Evolutionary conservation across 2,888 invertebrate species (phyloP), one percentile per base, ranked within the genome.

Genomic region (Lithophane semibrunnea): DNA sequence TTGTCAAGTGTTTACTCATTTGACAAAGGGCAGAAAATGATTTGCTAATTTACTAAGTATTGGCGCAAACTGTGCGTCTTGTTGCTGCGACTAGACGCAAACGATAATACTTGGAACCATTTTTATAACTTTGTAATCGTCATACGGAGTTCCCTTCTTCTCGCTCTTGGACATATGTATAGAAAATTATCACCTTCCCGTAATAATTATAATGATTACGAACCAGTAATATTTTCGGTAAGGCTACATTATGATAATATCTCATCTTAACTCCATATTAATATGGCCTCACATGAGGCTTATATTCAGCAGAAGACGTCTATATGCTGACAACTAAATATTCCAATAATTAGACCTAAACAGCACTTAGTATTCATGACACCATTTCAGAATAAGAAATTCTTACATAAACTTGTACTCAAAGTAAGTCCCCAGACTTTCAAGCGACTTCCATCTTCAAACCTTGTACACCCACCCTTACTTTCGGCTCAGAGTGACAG

Each of bases 401-500:
- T n/a, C 3, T 10, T 75, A 75, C 21, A 58, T 58, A 58, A 10
- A 42, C n/a, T n/a, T 37, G n/a, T 13, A 44, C 5, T 2, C 21
- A 12, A 47, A 77, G 42, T 29, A 63, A 54, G n/a, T 47, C n/a
- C 0, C 1, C 0, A 47, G n/a, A 29, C 18, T 58, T 58, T n/a
- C 73, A n/a, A n/a, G 2, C 42, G 69, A 77, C 44, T 60, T 66
- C 64, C 4, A 24, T 29, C 2, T 44, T n/a, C 18, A 18, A 24
- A 56, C 72, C 61, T 42, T 85, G 66, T 80, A 47, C n/a, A 73
- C 75, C n/a, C 29, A 5, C 2, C 84, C 56, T 86, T 77, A 84
- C 60, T 52, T 47, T 73, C 70, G 65, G 75, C 73, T 86, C 73
- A 56, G 21, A 83, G 56, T 85, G 85, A 85, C 84, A 80, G 77